Base-by-base conservation (phyloP, 2,797 vertebrate species). In the Hydrophis major region DNA sequence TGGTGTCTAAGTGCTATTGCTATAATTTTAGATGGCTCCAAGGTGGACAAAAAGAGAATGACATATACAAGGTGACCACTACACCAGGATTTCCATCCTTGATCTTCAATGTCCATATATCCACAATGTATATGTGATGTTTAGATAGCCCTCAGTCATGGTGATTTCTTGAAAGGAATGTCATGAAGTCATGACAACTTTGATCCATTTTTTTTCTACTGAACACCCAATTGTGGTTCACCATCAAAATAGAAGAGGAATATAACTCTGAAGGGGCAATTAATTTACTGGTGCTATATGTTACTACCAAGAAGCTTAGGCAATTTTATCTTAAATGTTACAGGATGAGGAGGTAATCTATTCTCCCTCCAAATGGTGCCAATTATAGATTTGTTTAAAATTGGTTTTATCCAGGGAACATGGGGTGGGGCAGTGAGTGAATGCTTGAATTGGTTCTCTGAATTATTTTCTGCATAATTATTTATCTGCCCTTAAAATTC, bases 381-480 rank as follows among this genome's bases (percentile, higher is more conserved):
- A 90, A 89, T 89, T 92, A 92, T 60, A 91, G 60, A 86, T 91
- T 56, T 92, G 88, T 69, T 86, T 93, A 16, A 89, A 50, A 32
- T 22, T 74, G 55, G 89, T 20, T 66, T 92, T 89, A 90, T 78
- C 61, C 56, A 88, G 42, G 32, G 88, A 90, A 90, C 69, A 83
- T 74, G 60, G 16, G 66, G 66, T 0, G 2, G 66, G 14, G 14
- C 2, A 53, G n/a, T 22, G 37, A 27, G 42, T 56, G 59, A 18
- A 63, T 69, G 86, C 22, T 50, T 20, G 87, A 12, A 86, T 50
- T 91, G 87, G 42, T 92, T 78, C 61, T 22, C 63, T 60, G n/a
- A 93, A 87, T 92, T 90, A 90, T 94, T 88, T 90, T 90, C 92
- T 56, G 87, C n/a, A 91, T 56, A 91, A 56, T 91, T 91, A 88